Evolutionary conservation across 2,888 invertebrate species (phyloP).

Genomic region (Drosophila macrospina): DNA sequence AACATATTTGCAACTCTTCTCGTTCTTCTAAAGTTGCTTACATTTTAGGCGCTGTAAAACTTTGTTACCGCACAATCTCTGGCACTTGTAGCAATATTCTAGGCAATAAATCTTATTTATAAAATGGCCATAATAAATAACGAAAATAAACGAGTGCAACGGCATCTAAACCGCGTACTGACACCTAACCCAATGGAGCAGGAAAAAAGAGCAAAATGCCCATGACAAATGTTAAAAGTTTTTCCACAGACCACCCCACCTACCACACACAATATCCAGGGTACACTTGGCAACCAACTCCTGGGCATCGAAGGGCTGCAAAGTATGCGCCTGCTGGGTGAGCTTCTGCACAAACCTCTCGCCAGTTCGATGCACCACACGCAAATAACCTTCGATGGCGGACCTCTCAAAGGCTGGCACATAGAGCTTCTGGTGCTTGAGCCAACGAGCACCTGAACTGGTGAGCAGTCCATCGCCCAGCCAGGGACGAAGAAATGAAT

Average conservation of each 20-base stretch:
- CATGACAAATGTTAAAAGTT: conserved; percentile 71
- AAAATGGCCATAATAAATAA: conserved; percentile 70
- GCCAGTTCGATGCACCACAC: conserved; percentile 86
- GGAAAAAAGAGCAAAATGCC: conserved; percentile 27
- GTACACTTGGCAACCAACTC: conserved; percentile 86
- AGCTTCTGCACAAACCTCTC: conserved; percentile 85
- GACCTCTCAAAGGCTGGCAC: conserved; percentile 85
- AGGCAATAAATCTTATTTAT: conserved; percentile 63
- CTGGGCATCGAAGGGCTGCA: conserved; percentile 85
- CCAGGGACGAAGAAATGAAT: conserved; percentile 85
- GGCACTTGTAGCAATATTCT: conserved; percentile 63
- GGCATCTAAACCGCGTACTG: conserved; percentile 22
- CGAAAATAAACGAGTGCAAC: conserved; percentile 54
- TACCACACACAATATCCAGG: conserved; percentile 85
- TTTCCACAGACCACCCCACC: conserved; percentile 31
- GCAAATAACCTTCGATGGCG: conserved; percentile 77
- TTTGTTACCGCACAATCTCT: conserved; percentile 51
- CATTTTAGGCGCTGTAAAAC: conserved; percentile 26
- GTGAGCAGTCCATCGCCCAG: conserved; percentile 86
- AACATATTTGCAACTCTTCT: not conserved
- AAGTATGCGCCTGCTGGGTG: conserved; percentile 37
- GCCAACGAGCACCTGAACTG: conserved; percentile 85
- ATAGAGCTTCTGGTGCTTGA: conserved; percentile 86
- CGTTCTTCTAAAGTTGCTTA: not conserved
- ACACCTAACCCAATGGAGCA: conserved; percentile 18